A percentile compares a stretch with the other conserved stretches of the same genome.
These are phyloP conservation scores for Agrochola lota DNA, from an alignment of 2,888 invertebrate genomes.

Conservation along the genomic window DNA sequence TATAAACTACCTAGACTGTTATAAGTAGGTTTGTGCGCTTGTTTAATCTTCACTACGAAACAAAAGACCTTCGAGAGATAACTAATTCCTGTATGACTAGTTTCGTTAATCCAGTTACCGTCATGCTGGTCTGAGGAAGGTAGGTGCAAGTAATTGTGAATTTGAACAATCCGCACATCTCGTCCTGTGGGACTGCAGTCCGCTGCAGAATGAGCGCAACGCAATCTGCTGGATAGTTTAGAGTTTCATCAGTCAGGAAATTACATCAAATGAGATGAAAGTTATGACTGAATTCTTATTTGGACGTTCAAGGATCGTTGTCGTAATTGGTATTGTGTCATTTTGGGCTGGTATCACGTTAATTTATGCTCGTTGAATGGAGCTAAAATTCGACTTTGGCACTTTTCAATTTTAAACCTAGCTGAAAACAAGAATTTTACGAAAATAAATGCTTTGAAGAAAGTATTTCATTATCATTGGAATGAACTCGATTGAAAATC, in stretches of 20 bases:
- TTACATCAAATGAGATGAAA: conserved; percentile 34
- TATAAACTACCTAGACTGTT: not conserved
- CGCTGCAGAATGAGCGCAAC: conserved; percentile 31
- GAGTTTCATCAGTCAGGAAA: conserved; percentile 55
- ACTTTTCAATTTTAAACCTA: not conserved
- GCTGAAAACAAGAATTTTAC: not conserved
- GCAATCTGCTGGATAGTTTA: conserved; percentile 48
- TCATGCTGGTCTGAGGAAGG: not conserved
- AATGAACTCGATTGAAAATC: conserved; percentile 9
- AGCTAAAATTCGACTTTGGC: not conserved
- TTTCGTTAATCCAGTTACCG: conserved; percentile 24
- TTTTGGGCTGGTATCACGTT: not conserved
- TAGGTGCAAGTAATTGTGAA: conserved; percentile 29
- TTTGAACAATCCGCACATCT: conserved; percentile 39
- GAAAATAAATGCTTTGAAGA: not conserved
- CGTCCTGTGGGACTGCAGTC: conserved; percentile 31
- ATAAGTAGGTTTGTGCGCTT: not conserved
- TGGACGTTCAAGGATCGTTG: not conserved
- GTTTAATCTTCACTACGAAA: not conserved
- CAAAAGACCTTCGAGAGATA: conserved; percentile 1
- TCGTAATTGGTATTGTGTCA: not conserved
- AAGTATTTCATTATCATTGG: not conserved
- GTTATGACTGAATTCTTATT: conserved; percentile 31
- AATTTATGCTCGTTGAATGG: not conserved
- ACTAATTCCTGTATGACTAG: conserved; percentile 24